These are phyloP conservation scores for Mizuhopecten yessoensis DNA, from an alignment of 1,140 invertebrate genomes.

Conservation along the genomic window DNA sequence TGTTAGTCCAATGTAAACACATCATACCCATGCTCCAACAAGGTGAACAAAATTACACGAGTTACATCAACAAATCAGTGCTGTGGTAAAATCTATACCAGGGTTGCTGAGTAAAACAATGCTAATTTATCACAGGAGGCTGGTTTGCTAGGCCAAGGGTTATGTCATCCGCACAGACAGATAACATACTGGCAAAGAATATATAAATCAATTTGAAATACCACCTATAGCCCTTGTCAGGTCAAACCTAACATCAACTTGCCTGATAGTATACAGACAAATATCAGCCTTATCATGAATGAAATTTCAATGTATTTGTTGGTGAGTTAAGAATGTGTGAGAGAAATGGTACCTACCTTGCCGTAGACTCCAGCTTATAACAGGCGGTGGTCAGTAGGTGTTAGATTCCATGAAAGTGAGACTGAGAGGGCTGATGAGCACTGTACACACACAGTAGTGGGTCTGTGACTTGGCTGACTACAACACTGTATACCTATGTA, in stretches of 20 bases:
- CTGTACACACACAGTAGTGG: neutral
- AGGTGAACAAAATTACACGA: constrained; percentile 12
- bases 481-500: constrained; percentile 3
- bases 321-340: neutral
- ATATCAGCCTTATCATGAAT: constrained; percentile 24
- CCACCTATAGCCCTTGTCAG: neutral
- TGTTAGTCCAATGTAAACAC: neutral
- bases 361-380: constrained; percentile 25
- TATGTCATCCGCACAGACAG: neutral
- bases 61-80: neutral
- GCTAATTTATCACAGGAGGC: constrained; percentile 21
- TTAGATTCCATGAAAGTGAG: constrained; percentile 5
- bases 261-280: neutral
- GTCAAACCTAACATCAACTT: neutral
- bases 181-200: neutral
- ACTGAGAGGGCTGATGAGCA: constrained; percentile 12
- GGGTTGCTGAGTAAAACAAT: constrained; percentile 32
- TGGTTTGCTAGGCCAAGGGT: neutral
- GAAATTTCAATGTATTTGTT: neutral
- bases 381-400: neutral
- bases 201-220: neutral
- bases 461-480: neutral
- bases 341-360: neutral
- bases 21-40: neutral
- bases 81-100: neutral